Conservation (phyloP, 2,113 vertebrate genomes). For the Myanophis thanlyinensis region DNA sequence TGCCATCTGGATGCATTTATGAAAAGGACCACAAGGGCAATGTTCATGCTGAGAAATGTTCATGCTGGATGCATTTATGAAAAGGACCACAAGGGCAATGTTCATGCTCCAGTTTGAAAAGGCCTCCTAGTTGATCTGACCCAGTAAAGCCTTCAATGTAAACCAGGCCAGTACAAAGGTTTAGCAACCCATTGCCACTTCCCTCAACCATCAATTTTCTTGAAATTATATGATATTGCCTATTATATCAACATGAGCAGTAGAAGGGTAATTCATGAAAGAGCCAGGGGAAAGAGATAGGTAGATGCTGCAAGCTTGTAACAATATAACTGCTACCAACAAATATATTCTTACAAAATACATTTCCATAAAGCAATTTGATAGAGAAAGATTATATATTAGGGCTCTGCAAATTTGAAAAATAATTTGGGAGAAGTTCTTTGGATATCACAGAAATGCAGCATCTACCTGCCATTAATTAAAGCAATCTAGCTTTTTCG, state of each 20-base stretch:
- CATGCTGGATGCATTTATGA: background rate
- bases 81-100: background rate
- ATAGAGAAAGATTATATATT: background rate
- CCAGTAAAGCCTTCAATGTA: background rate
- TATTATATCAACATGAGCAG: background rate
- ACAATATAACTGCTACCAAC: background rate
- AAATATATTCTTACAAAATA: background rate
- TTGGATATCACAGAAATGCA: background rate
- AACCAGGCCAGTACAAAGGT: too few relatives aligned
- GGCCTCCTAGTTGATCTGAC: background rate
- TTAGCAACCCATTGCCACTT: background rate
- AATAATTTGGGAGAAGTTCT: background rate
- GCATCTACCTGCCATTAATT: background rate
- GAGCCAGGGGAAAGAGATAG: background rate
- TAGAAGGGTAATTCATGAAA: background rate
- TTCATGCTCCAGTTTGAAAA: background rate
- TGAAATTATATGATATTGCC: background rate
- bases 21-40: background rate
- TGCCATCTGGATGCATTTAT: background rate
- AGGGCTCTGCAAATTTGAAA: background rate
- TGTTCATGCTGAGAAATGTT: background rate
- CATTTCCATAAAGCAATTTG: background rate
- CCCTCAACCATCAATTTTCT: background rate
- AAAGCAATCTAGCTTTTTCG: background rate
- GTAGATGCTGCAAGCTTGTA: background rate